Percentiles rank a stretch among this genome's conserved stretches.
Evolutionary conservation across 1,140 invertebrate species (phyloP).

Genomic region (Drosophila azteca): DNA sequence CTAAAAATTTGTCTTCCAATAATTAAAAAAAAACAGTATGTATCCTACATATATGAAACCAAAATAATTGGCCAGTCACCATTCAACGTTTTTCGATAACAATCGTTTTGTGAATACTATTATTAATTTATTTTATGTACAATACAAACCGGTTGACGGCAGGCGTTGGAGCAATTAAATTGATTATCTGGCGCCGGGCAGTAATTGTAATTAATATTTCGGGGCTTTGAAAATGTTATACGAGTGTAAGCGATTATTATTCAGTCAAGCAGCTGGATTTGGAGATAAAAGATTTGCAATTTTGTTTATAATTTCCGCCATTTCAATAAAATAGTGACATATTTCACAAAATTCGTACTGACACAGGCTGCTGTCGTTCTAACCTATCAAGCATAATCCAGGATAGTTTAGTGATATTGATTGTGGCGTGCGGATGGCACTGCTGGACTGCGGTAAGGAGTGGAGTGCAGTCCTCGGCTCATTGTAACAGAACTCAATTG

Average conservation of each 20-base stretch:
- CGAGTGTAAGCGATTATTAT: slow-evolving; percentile 3
- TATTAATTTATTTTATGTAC: slow-evolving; percentile 32
- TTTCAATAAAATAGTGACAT: too few species aligned
- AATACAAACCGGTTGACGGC: slow-evolving; percentile 22
- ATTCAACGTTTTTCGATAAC: background rate
- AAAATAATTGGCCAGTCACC: slow-evolving; percentile 15
- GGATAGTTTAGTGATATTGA: too few species aligned
- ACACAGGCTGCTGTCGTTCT: too few species aligned
- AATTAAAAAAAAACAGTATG: background rate
- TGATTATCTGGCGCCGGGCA: slow-evolving; percentile 14
- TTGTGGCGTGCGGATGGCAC: too few species aligned
- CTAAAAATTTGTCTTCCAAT: too few species aligned
- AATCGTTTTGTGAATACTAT: slow-evolving; percentile 27
- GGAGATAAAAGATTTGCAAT: slow-evolving; percentile 19
- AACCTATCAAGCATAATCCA: too few species aligned
- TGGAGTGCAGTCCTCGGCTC: too few species aligned
- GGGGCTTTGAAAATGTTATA: slow-evolving; percentile 28
- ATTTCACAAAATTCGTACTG: too few species aligned
- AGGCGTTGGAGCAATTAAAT: slow-evolving; percentile 43
- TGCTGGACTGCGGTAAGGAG: too few species aligned
- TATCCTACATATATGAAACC: background rate
- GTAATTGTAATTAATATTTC: slow-evolving; percentile 26
- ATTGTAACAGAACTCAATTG: too few species aligned
- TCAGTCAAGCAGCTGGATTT: slow-evolving; percentile 12
- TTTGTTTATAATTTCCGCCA: background rate